A percentile compares a stretch with the other conserved stretches of the same genome.
Evolutionary conservation across 2,113 vertebrate genomes (phyloP).

Genomic region (Hemiprocne comata): DNA sequence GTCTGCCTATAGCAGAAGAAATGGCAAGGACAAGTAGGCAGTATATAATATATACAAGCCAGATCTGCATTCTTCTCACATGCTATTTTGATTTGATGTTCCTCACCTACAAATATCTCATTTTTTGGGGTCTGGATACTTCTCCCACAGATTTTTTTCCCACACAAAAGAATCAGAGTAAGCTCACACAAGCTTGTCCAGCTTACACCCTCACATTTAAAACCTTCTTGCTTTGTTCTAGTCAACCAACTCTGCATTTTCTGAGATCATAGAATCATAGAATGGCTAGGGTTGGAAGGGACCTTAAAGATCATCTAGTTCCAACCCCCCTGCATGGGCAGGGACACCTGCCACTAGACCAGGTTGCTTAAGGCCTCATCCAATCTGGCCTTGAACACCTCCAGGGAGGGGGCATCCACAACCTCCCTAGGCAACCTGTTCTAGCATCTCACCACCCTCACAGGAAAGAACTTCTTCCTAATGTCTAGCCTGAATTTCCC

Average conservation of each 20-base stretch:
- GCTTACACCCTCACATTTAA: neutral
- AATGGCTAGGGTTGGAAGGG: no score
- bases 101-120: neutral
- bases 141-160: neutral
- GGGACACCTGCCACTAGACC: no score
- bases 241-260: neutral
- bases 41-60: neutral
- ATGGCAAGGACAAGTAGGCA: neutral
- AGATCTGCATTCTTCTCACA: neutral
- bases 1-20: neutral
- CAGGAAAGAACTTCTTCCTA: no score
- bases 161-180: neutral
- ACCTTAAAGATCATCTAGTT: no score
- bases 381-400: no score
- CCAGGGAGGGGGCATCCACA: no score
- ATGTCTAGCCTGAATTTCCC: no score
- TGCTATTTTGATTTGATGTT: neutral
- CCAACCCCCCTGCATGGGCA: no score
- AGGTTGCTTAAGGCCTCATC: no score
- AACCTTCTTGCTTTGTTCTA: neutral
- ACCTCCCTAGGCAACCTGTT: no score
- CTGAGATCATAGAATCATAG: no score
- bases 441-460: no score
- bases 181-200: neutral
- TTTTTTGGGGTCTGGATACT: neutral